These are phyloP conservation scores for Euglossa dilemma DNA, from an alignment of 1,140 invertebrate genomes.

Conservation along the genomic window DNA sequence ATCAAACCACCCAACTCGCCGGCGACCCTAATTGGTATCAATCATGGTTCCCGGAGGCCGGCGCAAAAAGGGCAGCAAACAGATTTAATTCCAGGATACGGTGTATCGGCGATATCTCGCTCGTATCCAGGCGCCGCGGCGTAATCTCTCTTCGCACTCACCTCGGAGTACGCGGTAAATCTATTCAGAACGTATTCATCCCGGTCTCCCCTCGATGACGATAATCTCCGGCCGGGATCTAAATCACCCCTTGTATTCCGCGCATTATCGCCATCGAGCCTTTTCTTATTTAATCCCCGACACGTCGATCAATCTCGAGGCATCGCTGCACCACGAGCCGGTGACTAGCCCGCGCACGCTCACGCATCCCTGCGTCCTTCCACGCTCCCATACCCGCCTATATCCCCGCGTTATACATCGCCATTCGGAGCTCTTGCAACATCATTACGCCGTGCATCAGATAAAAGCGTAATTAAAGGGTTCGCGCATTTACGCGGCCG, in stretches of 20 bases:
- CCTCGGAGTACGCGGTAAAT: background rate
- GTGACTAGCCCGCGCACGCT: background rate
- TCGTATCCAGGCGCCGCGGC: background rate
- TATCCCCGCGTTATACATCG: slow-evolving; percentile 36
- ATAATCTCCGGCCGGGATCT: slow-evolving; percentile 29
- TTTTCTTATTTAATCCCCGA: slow-evolving; percentile 35
- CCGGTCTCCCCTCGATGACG: slow-evolving; percentile 14
- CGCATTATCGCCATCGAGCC: slow-evolving; percentile 23
- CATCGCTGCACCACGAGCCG: slow-evolving; percentile 2
- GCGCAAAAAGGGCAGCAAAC: background rate
- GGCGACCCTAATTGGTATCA: background rate
- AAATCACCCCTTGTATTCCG: slow-evolving; percentile 35
- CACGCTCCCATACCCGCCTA: background rate
- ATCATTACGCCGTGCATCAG: slow-evolving; percentile 73
- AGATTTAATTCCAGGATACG: background rate
- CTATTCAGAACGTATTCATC: slow-evolving; percentile 23
- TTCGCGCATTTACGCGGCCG: slow-evolving; percentile 58
- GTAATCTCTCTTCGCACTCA: slow-evolving; percentile 19
- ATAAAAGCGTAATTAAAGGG: slow-evolving; percentile 78
- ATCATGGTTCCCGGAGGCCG: background rate
- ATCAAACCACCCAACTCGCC: background rate
- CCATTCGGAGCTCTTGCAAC: slow-evolving; percentile 65
- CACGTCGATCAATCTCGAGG: slow-evolving; percentile 33
- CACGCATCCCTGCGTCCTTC: slow-evolving; percentile 3
- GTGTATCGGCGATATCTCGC: background rate